Evolutionary conservation across 2,888 invertebrate genomes (phyloP).

Genomic region (Escarpia spicata): DNA sequence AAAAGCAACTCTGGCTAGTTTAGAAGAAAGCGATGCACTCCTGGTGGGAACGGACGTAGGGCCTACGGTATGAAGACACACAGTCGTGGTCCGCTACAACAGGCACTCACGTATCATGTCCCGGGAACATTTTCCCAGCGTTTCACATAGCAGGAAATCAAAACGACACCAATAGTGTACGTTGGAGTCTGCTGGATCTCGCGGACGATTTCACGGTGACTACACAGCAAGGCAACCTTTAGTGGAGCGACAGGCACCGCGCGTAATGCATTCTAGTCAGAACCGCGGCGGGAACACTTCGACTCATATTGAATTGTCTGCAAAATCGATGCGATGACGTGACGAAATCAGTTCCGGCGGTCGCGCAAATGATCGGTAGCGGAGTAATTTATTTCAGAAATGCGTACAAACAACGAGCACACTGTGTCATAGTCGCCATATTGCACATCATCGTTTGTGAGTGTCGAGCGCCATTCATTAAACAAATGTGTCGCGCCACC

Average conservation of each 20-base stretch:
- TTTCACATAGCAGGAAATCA: not conserved
- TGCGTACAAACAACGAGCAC: not conserved
- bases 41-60: too few species aligned
- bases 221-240: not conserved
- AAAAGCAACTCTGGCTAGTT: too few species aligned
- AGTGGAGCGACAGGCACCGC: not conserved
- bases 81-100: too few species aligned
- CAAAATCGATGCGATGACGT: conserved; percentile 7
- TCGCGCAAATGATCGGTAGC: not conserved
- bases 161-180: not conserved
- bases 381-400: not conserved
- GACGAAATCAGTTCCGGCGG: not conserved
- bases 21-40: too few species aligned
- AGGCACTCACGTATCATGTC: too few species aligned
- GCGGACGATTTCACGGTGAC: not conserved
- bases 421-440: too few species aligned
- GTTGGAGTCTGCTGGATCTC: not conserved
- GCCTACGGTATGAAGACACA: too few species aligned
- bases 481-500: not conserved
- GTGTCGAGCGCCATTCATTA: not conserved
- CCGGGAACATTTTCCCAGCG: too few species aligned
- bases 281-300: not conserved
- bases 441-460: not conserved
- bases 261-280: not conserved
- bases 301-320: conserved; percentile 4